These are phyloP conservation scores for Urophycis tenuis DNA, from an alignment of 2,797 vertebrate genomes.

Conservation along the genomic window DNA sequence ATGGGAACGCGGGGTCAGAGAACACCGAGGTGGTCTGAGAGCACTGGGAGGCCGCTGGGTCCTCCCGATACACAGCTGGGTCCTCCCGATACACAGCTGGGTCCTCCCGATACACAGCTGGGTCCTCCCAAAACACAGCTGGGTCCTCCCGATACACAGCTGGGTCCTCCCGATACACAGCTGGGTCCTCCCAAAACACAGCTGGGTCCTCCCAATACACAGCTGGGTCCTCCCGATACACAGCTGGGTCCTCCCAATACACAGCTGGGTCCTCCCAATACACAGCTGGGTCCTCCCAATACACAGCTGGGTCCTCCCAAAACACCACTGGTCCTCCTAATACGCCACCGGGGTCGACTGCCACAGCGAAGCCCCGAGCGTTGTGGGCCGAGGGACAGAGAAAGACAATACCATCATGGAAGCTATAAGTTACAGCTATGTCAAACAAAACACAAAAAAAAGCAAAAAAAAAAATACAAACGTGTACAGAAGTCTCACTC, in stretches of 20 bases:
- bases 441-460: constrained; percentile 54
- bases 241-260: constrained; percentile 34
- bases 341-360: constrained; percentile 61
- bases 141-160: constrained; percentile 44
- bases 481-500: constrained; percentile 73
- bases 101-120: constrained; percentile 46
- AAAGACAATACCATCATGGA: constrained; percentile 63
- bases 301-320: constrained; percentile 33
- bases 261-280: constrained; percentile 33
- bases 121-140: constrained; percentile 31
- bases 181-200: constrained; percentile 30
- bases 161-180: no score
- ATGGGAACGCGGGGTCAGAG: constrained; percentile 39
- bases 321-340: constrained; percentile 30
- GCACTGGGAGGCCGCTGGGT: constrained; percentile 41
- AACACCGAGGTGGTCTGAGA: constrained; percentile 43
- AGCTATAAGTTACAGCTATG: constrained; percentile 60
- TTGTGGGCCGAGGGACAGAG: constrained; percentile 55
- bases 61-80: no score
- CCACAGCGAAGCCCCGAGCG: constrained; percentile 67
- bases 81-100: constrained; percentile 28
- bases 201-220: constrained; percentile 38
- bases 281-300: constrained; percentile 47
- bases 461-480: constrained; percentile 40
- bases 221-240: no score